Evolutionary conservation across 2,888 invertebrate species (phyloP).

Genomic region (Cerastis leucographa): DNA sequence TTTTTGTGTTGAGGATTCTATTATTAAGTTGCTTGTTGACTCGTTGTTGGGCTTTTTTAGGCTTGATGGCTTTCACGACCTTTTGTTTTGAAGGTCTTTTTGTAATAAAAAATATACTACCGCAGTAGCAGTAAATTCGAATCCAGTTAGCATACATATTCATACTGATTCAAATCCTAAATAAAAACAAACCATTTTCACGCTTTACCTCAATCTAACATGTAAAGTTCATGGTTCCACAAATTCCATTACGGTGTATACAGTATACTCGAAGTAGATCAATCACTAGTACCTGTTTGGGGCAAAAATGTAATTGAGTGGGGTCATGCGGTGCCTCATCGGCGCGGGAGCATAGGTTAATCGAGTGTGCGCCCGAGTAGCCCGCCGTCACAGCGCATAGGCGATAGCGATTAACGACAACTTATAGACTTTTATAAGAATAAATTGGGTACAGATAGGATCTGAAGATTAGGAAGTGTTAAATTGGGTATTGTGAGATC

Average conservation of each 20-base stretch:
- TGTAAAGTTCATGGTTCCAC: conserved; percentile 37
- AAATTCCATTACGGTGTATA: conserved; percentile 60
- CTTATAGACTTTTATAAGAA: conserved; percentile 40
- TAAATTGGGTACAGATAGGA: conserved; percentile 55
- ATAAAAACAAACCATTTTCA: conserved; percentile 17
- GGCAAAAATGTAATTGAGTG: conserved; percentile 83
- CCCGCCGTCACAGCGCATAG: conserved; percentile 61
- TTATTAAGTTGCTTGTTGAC: conserved; percentile 17
- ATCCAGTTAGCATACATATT: neutral
- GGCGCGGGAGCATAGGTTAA: conserved; percentile 84
- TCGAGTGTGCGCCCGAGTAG: conserved; percentile 78
- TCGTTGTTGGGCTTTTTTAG: neutral
- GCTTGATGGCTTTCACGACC: neutral
- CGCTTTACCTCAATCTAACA: conserved; percentile 21
- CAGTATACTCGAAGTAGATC: conserved; percentile 73
- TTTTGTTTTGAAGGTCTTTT: neutral
- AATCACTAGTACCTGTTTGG: conserved; percentile 77
- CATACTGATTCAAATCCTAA: conserved; percentile 1
- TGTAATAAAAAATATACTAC: neutral
- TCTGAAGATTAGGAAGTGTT: conserved; percentile 50
- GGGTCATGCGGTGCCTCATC: conserved; percentile 80
- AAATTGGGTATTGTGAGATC: conserved; percentile 45
- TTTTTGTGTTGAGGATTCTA: conserved; percentile 38
- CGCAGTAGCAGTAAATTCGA: conserved; percentile 1
- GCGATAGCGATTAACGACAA: conserved; percentile 67